Base-by-base conservation (phyloP, 2,113 vertebrate genomes). In the Cichladusa arquata region DNA sequence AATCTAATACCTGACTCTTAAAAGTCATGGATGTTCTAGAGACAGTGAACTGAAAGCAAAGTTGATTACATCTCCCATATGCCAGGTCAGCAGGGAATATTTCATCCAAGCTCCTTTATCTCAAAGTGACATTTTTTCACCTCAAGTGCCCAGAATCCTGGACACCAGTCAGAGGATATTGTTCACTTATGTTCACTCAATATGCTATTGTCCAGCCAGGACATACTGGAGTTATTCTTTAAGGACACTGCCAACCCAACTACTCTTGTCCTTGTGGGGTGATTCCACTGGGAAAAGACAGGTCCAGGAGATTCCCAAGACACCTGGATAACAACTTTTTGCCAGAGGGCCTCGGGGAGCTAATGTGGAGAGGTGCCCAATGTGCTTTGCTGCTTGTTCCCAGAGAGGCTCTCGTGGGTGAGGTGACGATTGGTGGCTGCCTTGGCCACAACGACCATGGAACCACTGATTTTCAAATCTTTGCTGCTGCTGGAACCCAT, bases 391-490 rank as follows among this genome's bases (percentile, higher is more conserved):
- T 38, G 0, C 60, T 33, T 58, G 28, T 28, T 51, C 33, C 77
- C 45, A 58, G 69, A 36, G 50, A 45, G 33, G 26, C 28, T 58
- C 12, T 66, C 0, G 0, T 28, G 28, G 60, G 19, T 38, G 16
- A 53, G 23, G 33, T 25, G 38, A 38, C 0, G 2, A 17, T 1
- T 53, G 53, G 19, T n/a, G 69, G 19, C 51, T 1, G 2, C 33
- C 36, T 45, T 38, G 77, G 53, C 36, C 51, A 45, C 44, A 45
- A 16, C 0, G 0, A 48, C 44, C 38, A 20, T 19, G 38, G n/a
- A 74, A 58, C 9, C 60, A 25, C 18, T 8, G 38, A 60, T 58
- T 81, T 81, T n/a, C 69, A 45, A 29, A 60, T n/a, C 53, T 81
- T 53, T 38, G 28, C 14, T 60, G n/a, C 28, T 60, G 78, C 60